Percentiles rank a stretch among this genome's conserved stretches.
phyloP scores from a whole-genome alignment of 2,888 invertebrate species.

The Drosophila nr. perissopoda region DNA sequence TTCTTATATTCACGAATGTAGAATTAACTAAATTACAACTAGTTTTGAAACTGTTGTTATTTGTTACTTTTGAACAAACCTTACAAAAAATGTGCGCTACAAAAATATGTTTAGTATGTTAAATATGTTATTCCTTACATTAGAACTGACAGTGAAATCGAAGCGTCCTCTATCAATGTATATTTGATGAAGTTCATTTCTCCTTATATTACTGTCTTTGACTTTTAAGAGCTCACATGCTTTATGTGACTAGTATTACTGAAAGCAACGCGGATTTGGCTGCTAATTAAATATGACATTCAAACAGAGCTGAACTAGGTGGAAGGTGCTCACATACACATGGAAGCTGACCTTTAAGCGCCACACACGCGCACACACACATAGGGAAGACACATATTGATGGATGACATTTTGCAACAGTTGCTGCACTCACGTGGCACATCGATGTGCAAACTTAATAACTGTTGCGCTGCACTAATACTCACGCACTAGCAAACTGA shows the following conservation, averaged over 20 bases:
- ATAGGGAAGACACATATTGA: slow-evolving; percentile 45
- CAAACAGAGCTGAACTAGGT: slow-evolving; percentile 38
- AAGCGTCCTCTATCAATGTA: background rate
- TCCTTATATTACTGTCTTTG: background rate
- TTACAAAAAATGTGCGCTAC: background rate
- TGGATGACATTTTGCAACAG: slow-evolving; percentile 60
- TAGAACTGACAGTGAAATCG: background rate
- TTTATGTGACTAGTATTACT: background rate
- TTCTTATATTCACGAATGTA: background rate
- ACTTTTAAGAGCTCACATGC: background rate
- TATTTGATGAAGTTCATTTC: background rate
- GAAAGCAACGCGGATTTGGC: background rate
- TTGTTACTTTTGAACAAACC: background rate
- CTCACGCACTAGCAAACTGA: slow-evolving; percentile 8
- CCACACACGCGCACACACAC: slow-evolving; percentile 7
- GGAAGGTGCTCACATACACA: slow-evolving; percentile 13
- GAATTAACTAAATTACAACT: background rate
- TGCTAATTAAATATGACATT: slow-evolving; percentile 25
- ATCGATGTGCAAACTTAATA: slow-evolving; percentile 36
- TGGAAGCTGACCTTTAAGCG: slow-evolving; percentile 60
- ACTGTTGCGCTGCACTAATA: slow-evolving; percentile 54
- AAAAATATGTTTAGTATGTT: background rate
- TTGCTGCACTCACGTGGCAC: slow-evolving; percentile 25
- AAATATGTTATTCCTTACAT: background rate
- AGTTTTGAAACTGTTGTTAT: background rate